Conservation (phyloP, 2,113 vertebrate species). For the Tichodroma muraria region DNA sequence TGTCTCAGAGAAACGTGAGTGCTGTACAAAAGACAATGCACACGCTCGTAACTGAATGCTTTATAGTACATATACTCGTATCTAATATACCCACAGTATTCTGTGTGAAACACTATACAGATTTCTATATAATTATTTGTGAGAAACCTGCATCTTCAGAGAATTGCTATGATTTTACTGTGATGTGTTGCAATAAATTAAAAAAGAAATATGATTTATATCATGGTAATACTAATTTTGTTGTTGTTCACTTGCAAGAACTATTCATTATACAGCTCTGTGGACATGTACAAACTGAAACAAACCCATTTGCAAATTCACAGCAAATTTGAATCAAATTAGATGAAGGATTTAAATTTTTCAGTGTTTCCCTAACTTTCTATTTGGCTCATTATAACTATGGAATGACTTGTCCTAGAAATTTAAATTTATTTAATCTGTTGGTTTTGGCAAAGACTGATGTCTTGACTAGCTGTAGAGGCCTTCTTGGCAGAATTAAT, state of each 20-base stretch:
- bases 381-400: neutral
- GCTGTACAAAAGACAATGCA: neutral
- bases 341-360: neutral
- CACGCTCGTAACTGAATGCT: neutral
- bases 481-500: slow-evolving; percentile 41
- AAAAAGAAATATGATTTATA: neutral
- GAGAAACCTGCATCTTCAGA: neutral
- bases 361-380: neutral
- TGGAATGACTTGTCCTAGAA: neutral
- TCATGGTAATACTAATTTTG: neutral
- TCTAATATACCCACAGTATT: neutral
- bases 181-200: neutral
- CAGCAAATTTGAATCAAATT: neutral
- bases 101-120: neutral
- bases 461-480: slow-evolving; percentile 10
- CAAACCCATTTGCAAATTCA: neutral
- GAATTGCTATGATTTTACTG: neutral
- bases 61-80: neutral
- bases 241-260: neutral
- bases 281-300: neutral
- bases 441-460: slow-evolving; percentile 15
- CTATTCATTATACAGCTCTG: neutral
- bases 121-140: neutral
- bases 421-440: slow-evolving; percentile 12
- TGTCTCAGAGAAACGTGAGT: neutral